Conservation (phyloP, 2,888 invertebrate species). For the Patella ulyssiponensis region DNA sequence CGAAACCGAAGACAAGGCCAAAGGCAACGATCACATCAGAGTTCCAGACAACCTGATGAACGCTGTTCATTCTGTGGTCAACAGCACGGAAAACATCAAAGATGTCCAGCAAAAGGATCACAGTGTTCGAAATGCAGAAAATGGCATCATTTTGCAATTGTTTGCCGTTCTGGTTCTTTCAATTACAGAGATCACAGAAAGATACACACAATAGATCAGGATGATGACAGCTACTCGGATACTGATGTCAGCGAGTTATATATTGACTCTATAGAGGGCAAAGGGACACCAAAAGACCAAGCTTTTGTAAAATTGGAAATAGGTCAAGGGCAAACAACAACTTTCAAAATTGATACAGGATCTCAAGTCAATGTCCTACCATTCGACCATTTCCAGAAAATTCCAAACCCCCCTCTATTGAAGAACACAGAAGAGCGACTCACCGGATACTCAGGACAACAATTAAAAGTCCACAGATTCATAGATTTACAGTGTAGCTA, state of each 20-base stretch:
- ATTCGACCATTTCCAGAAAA: neutral
- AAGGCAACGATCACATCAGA: no score
- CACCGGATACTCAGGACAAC: slow-evolving; percentile 10
- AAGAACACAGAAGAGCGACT: neutral
- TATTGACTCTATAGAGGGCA: neutral
- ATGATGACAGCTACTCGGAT: neutral
- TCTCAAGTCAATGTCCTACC: neutral
- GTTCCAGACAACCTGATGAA: no score
- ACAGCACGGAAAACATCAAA: no score
- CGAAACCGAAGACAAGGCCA: no score
- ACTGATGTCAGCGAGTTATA: neutral
- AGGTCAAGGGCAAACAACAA: neutral
- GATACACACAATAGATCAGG: neutral
- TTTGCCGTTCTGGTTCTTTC: neutral
- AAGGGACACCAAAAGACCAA: neutral
- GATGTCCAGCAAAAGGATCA: neutral
- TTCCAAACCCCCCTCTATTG: neutral
- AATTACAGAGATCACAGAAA: neutral
- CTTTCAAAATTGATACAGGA: neutral
- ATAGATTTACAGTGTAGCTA: slow-evolving; percentile 5
- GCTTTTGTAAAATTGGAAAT: neutral
- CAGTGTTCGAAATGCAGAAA: neutral
- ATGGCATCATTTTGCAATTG: slow-evolving; percentile 2
- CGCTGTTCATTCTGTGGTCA: no score
- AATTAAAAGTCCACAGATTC: slow-evolving; percentile 8